A percentile compares a stretch with the other conserved stretches of the same genome.
Evolutionary conservation across 1,140 invertebrate genomes (phyloP).

Genomic region (Drosophila melanica): DNA sequence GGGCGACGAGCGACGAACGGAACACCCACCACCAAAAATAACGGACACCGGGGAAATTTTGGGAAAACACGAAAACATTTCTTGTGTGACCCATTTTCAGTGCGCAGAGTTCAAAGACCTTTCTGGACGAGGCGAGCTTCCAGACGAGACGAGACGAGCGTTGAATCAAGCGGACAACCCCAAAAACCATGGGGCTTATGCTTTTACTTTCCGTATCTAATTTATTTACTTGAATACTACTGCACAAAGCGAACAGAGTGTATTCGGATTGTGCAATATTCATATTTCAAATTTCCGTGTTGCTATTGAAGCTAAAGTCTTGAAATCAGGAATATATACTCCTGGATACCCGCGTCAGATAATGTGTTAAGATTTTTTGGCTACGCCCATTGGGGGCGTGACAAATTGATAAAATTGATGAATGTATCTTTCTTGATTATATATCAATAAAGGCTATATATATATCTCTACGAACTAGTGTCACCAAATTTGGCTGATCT

Average conservation of each 20-base stretch:
- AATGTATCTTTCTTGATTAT: too few relatives aligned
- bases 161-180: constrained; percentile 50
- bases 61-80: constrained; percentile 37
- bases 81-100: constrained; percentile 73
- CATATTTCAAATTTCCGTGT: too few relatives aligned
- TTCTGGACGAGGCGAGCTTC: constrained; percentile 9
- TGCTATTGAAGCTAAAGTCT: too few relatives aligned
- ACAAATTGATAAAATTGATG: too few relatives aligned
- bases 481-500: too few relatives aligned
- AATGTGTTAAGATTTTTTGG: too few relatives aligned
- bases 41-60: constrained; percentile 53
- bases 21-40: constrained; percentile 40
- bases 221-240: constrained; percentile 30
- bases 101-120: constrained; percentile 72
- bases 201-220: constrained; percentile 71
- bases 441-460: not conserved
- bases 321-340: too few relatives aligned
- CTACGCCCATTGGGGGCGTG: too few relatives aligned
- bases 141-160: not conserved
- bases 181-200: constrained; percentile 55
- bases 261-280: too few relatives aligned
- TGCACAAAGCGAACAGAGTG: too few relatives aligned
- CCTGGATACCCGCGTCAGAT: too few relatives aligned
- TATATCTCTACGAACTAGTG: not conserved
- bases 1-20: constrained; percentile 11